These are phyloP conservation scores for Otis tarda DNA, from an alignment of 2,113 vertebrate genomes.

Conservation along the genomic window DNA sequence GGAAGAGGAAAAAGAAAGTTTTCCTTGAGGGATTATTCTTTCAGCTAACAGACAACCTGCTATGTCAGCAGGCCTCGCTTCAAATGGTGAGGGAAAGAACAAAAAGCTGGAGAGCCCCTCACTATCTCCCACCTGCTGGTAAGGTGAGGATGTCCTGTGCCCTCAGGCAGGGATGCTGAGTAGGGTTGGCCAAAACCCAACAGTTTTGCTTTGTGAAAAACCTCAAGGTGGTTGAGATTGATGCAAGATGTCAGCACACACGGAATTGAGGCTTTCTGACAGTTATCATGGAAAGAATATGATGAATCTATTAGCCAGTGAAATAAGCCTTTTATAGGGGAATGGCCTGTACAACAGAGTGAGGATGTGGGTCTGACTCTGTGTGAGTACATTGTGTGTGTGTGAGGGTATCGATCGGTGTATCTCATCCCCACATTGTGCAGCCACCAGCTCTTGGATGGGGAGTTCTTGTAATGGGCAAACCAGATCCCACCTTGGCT, in stretches of 20 bases:
- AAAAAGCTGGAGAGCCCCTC: neutral
- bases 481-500: neutral
- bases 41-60: neutral
- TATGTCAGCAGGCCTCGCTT: neutral
- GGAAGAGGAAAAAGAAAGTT: neutral
- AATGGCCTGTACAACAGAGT: neutral
- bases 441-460: neutral
- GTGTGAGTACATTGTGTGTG: neutral
- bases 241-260: neutral
- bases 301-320: neutral
- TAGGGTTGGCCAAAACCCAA: neutral
- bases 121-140: neutral
- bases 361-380: neutral
- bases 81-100: neutral
- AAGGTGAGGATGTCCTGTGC: neutral
- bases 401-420: accelerated
- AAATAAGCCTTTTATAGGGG: neutral
- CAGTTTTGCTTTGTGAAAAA: neutral
- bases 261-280: neutral
- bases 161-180: neutral
- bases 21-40: neutral
- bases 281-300: neutral
- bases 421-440: accelerated
- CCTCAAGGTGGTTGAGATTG: neutral
- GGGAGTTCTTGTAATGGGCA: neutral